Evolutionary conservation across 2,113 vertebrate species (phyloP).

Genomic region (Gobiocypris rarus): DNA sequence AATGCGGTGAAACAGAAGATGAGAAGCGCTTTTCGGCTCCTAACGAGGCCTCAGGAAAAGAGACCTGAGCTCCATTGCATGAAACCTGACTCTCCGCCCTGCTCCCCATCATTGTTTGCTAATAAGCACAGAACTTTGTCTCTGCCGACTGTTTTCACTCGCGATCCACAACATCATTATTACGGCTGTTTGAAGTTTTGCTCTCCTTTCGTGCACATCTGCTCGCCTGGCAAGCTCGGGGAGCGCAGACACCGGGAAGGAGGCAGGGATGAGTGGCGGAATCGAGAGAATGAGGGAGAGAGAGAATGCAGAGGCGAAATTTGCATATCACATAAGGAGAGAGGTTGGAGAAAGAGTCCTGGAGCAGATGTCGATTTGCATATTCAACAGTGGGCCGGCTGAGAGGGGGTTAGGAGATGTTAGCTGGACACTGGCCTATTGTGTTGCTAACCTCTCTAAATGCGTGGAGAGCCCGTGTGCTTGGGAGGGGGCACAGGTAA

Average conservation of each 20-base stretch:
- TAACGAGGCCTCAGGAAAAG: conserved; percentile 53
- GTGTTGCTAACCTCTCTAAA: conserved; percentile 45
- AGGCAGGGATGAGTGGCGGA: conserved; percentile 17
- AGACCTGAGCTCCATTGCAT: conserved; percentile 63
- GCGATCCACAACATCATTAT: conserved; percentile 77
- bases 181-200: conserved; percentile 69
- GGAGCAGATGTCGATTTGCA: conserved; percentile 83
- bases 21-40: conserved; percentile 32
- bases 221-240: conserved; percentile 66
- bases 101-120: conserved; percentile 68
- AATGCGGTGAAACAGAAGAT: conserved; percentile 31
- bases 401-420: conserved; percentile 60
- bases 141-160: conserved; percentile 69
- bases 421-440: conserved; percentile 45
- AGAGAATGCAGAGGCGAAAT: conserved; percentile 59
- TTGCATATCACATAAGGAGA: conserved; percentile 79
- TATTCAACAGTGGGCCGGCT: conserved; percentile 72
- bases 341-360: conserved; percentile 73
- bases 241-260: conserved; percentile 26
- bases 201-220: conserved; percentile 64
- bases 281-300: conserved; percentile 25
- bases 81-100: conserved; percentile 52
- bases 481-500: conserved; percentile 44
- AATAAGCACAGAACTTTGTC: conserved; percentile 67
- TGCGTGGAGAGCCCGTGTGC: not conserved